Percentiles rank a stretch among this genome's conserved stretches.
These are phyloP conservation scores for Fulica atra DNA, from an alignment of 2,113 vertebrate species.

Conservation along the genomic window DNA sequence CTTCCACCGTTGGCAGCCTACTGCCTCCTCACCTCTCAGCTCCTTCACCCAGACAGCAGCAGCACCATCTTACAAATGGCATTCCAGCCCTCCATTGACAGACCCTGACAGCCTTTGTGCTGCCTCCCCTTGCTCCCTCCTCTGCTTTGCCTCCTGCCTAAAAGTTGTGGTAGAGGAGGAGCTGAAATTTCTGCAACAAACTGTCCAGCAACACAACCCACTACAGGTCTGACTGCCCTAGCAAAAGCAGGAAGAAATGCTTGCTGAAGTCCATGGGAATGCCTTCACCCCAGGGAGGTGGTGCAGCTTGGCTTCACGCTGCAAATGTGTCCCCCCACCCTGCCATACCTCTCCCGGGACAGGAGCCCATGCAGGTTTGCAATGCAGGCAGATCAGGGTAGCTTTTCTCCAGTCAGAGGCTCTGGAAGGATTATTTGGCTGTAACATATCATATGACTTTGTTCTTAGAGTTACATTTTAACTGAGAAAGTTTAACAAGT, in stretches of 20 bases:
- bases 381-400: not conserved
- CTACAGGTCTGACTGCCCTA: not conserved
- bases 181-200: not conserved
- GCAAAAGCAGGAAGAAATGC: not conserved
- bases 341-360: not conserved
- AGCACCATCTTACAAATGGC: not conserved
- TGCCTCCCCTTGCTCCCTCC: not conserved
- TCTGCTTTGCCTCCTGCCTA: not conserved
- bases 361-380: not conserved
- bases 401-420: not conserved
- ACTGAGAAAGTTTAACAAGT: constrained; percentile 77
- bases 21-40: not conserved
- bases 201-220: not conserved
- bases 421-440: constrained; percentile 61
- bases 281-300: not conserved
- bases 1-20: not conserved
- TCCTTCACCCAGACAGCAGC: not conserved
- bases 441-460: constrained; percentile 69
- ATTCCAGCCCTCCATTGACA: not conserved
- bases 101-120: not conserved
- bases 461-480: constrained; percentile 80
- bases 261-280: not conserved
- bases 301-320: not conserved
- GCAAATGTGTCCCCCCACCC: not conserved
- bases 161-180: not conserved